These are phyloP conservation scores for Octopus bimaculoides DNA, from an alignment of 1,140 invertebrate species.

Conservation along the genomic window DNA sequence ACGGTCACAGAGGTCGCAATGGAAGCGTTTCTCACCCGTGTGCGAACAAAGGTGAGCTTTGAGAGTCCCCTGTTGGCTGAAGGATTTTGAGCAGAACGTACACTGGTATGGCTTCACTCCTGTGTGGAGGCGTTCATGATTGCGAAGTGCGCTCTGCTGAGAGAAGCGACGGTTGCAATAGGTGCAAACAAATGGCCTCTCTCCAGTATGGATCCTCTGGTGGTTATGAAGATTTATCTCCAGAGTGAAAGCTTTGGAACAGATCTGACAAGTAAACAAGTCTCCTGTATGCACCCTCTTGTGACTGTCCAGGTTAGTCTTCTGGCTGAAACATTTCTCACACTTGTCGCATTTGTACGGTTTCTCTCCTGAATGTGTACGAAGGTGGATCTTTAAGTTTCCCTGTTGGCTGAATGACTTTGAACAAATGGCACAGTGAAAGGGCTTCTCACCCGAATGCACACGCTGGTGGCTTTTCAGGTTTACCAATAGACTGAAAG, in stretches of 20 bases:
- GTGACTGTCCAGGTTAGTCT: slow-evolving; percentile 21
- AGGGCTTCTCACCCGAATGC: slow-evolving; percentile 65
- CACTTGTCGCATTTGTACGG: slow-evolving; percentile 22
- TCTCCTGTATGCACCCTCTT: slow-evolving; percentile 29
- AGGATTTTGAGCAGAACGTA: slow-evolving; percentile 15
- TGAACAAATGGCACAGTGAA: slow-evolving; percentile 76
- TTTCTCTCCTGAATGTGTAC: slow-evolving; percentile 18
- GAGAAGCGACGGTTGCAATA: slow-evolving; percentile 23
- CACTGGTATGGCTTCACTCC: slow-evolving; percentile 21
- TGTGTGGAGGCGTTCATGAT: slow-evolving; percentile 21
- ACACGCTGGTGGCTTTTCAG: slow-evolving; percentile 64
- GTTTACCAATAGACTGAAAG: slow-evolving; percentile 23
- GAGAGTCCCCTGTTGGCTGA: slow-evolving; percentile 68
- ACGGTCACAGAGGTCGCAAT: slow-evolving; percentile 50
- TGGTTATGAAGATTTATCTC: background rate
- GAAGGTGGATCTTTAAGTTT: slow-evolving; percentile 71
- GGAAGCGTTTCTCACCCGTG: slow-evolving; percentile 19
- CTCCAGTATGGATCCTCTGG: background rate
- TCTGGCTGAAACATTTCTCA: slow-evolving; percentile 21
- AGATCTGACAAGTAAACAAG: slow-evolving; percentile 86
- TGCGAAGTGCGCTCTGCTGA: slow-evolving; percentile 17
- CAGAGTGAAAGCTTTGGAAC: slow-evolving; percentile 83
- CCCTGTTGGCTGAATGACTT: slow-evolving; percentile 89
- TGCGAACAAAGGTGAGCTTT: slow-evolving; percentile 69
- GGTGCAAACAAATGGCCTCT: slow-evolving; percentile 20